Conservation (phyloP, 2,888 invertebrate genomes). For the Parnassius glacialis region DNA sequence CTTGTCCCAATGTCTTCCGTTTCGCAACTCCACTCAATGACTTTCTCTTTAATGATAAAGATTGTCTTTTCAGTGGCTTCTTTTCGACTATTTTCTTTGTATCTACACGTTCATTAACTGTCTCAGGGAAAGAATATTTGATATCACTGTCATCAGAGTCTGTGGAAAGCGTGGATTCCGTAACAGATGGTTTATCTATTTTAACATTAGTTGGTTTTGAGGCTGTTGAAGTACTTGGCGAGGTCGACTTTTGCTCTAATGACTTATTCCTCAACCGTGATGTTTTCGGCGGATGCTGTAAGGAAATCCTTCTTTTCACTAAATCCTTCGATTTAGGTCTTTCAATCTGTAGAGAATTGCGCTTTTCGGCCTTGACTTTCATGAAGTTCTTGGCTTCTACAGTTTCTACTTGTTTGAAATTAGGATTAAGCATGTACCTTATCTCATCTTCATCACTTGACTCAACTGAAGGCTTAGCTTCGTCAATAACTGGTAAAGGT, state of each 20-base stretch:
- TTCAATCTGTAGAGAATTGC: slow-evolving; percentile 67
- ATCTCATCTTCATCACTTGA: slow-evolving; percentile 68
- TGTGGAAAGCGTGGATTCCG: slow-evolving; percentile 48
- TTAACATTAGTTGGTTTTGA: slow-evolving; percentile 2
- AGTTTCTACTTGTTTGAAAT: slow-evolving; percentile 51
- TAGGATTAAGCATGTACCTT: slow-evolving; percentile 71
- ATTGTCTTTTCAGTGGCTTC: slow-evolving; percentile 47
- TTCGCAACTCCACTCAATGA: slow-evolving; percentile 60
- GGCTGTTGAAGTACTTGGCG: slow-evolving; percentile 24
- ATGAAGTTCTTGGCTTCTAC: slow-evolving; percentile 56
- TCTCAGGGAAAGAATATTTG: slow-evolving; percentile 70
- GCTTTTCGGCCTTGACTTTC: slow-evolving; percentile 63
- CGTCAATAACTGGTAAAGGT: slow-evolving; percentile 35
- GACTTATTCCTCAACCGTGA: slow-evolving; percentile 59
- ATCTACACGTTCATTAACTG: slow-evolving; percentile 26
- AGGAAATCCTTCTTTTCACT: slow-evolving; percentile 59
- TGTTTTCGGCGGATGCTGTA: slow-evolving; percentile 67
- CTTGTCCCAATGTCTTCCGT: slow-evolving; percentile 60
- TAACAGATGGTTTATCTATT: slow-evolving; percentile 20
- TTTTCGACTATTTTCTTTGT: slow-evolving; percentile 25
- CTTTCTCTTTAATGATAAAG: slow-evolving; percentile 55
- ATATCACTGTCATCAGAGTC: slow-evolving; percentile 73
- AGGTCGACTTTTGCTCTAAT: slow-evolving; percentile 45
- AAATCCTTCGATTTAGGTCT: slow-evolving; percentile 65
- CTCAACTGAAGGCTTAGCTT: slow-evolving; percentile 38